Evolutionary conservation across 2,888 invertebrate species (phyloP).

Genomic region (Aproaerema taeniolella): DNA sequence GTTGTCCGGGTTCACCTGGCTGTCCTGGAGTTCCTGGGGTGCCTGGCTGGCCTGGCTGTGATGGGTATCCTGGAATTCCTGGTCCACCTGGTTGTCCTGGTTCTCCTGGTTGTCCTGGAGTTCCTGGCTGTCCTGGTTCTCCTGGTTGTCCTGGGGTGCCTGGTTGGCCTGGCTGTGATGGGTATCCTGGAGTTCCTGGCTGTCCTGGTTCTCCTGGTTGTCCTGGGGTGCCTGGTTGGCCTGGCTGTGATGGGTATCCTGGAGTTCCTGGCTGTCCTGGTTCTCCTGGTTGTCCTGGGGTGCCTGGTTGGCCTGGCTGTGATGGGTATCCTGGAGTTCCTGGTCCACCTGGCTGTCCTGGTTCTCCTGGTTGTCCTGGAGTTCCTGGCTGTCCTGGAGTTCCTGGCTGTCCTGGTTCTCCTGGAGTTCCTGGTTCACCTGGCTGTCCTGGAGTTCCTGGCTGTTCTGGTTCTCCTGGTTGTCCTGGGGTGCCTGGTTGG

Average conservation of each 20-base stretch:
- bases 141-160: not conserved
- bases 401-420: not conserved
- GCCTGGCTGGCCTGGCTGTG: constrained; percentile 2
- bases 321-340: not conserved
- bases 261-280: not conserved
- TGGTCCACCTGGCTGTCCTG: not conserved
- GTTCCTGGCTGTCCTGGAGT: not conserved
- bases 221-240: not conserved
- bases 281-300: not conserved
- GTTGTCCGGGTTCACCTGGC: not conserved
- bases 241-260: not conserved
- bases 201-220: not conserved
- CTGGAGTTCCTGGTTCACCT: not conserved
- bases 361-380: not conserved
- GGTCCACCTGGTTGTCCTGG: not conserved
- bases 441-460: not conserved
- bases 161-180: constrained; percentile 1
- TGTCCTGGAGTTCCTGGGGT: constrained; percentile 2
- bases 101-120: not conserved
- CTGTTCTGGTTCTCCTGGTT: not conserved
- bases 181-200: not conserved
- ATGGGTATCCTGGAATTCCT: constrained; percentile 1
- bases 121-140: not conserved
- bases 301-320: not conserved
- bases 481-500: not conserved